Evolutionary conservation across 2,113 vertebrate genomes (phyloP).

Genomic region (Peromyscus maniculatus): DNA sequence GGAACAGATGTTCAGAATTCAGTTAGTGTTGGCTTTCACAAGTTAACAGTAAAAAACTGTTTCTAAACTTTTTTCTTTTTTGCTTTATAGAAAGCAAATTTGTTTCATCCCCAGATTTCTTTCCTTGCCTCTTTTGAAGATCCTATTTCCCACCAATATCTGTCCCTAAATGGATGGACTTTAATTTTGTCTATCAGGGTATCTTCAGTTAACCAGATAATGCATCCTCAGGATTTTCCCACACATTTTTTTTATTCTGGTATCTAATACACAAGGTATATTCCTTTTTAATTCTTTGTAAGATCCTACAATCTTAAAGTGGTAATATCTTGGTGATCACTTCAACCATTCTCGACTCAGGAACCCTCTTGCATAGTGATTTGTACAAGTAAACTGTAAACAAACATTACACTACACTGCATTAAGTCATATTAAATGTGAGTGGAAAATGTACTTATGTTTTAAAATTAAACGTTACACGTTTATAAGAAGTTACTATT

Average conservation of each 20-base stretch:
- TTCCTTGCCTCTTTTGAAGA: conserved; percentile 3
- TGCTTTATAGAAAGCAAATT: conserved; percentile 2
- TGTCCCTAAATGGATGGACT: neutral
- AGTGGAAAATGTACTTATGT: conserved; percentile 42
- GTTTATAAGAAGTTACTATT: conserved; percentile 40
- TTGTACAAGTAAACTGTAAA: neutral
- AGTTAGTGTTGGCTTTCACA: neutral
- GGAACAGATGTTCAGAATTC: neutral
- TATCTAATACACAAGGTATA: neutral
- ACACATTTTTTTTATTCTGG: neutral
- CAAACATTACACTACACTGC: neutral
- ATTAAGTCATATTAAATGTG: neutral
- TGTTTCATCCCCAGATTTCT: conserved; percentile 21
- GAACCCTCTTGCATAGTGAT: neutral
- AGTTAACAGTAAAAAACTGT: neutral
- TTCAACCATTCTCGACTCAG: neutral
- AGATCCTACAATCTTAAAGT: neutral
- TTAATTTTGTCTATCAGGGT: neutral
- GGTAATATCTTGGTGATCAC: neutral
- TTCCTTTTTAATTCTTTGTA: conserved; percentile 38
- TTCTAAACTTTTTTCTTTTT: neutral
- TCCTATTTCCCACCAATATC: neutral
- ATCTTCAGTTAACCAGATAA: conserved; percentile 38
- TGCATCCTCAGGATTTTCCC: neutral
- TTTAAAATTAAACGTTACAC: conserved; percentile 51